Evolutionary conservation across 92 coral and sea anemone species (phyloP).

Genomic region (Phenganax subtilis): DNA sequence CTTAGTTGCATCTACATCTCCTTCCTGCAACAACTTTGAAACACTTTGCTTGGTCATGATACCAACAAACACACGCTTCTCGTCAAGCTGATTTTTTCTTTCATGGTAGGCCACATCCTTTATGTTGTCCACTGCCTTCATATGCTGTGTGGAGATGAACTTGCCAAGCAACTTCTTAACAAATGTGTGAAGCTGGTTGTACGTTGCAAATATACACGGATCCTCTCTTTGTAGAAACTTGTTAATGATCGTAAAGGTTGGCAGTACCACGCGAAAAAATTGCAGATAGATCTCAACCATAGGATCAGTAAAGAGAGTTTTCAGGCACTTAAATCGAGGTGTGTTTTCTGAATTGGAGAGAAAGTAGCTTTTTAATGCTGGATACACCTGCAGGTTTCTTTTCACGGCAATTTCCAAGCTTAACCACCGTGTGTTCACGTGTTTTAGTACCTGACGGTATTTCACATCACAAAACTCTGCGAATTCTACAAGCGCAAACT

Average conservation of each 20-base stretch:
- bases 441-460: neutral
- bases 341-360: constrained; percentile 19
- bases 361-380: constrained; percentile 43
- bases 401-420: neutral
- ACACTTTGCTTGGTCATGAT: constrained; percentile 31
- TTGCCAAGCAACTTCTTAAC: constrained; percentile 37
- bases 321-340: constrained; percentile 43
- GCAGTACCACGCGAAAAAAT: constrained; percentile 41
- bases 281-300: neutral
- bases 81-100: constrained; percentile 36
- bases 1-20: constrained; percentile 36
- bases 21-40: constrained; percentile 34
- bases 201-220: constrained; percentile 44
- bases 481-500: constrained; percentile 9
- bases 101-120: constrained; percentile 24
- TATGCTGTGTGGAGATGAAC: constrained; percentile 35
- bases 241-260: constrained; percentile 28
- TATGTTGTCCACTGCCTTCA: constrained; percentile 33
- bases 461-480: constrained; percentile 33
- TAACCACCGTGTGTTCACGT: too few species aligned
- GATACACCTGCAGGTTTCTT: constrained; percentile 39
- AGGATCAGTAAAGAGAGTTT: constrained; percentile 40
- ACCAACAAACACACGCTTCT: constrained; percentile 46
- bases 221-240: constrained; percentile 49
- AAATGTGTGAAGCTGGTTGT: constrained; percentile 40